These are phyloP conservation scores for Papilio dardanus DNA, from an alignment of 1,140 invertebrate genomes.

Conservation along the genomic window DNA sequence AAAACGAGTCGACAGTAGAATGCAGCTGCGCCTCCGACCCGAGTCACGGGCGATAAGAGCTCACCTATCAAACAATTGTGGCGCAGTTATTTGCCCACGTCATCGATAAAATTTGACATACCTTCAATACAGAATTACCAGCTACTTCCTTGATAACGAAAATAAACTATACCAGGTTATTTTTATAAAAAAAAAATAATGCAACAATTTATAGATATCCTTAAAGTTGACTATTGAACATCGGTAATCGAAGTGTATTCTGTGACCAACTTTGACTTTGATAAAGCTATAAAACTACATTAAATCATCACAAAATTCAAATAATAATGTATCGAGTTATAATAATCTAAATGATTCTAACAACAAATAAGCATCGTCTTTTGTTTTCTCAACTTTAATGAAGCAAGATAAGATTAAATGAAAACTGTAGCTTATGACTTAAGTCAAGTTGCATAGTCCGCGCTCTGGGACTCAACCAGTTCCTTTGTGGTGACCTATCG, in stretches of 20 bases:
- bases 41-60: constrained; percentile 32
- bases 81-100: constrained; percentile 46
- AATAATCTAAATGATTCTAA: neutral
- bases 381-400: neutral
- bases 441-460: constrained; percentile 44
- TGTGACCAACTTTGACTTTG: neutral
- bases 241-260: neutral
- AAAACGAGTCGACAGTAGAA: constrained; percentile 56
- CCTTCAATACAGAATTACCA: constrained; percentile 23
- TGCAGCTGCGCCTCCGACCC: constrained; percentile 35
- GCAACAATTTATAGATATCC: neutral
- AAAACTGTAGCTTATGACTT: constrained; percentile 38
- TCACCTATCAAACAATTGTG: constrained; percentile 39
- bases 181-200: neutral
- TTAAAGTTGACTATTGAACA: neutral
- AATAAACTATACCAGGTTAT: constrained; percentile 9
- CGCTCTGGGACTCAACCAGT: constrained; percentile 66
- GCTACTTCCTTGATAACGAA: constrained; percentile 20
- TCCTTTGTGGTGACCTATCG: constrained; percentile 72
- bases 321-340: neutral
- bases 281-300: neutral
- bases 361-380: no score
- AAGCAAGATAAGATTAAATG: neutral
- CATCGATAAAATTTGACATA: constrained; percentile 49
- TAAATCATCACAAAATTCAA: no score